Base-by-base conservation (phyloP, 2,888 invertebrate genomes). In the Drosophila paranaensis region DNA sequence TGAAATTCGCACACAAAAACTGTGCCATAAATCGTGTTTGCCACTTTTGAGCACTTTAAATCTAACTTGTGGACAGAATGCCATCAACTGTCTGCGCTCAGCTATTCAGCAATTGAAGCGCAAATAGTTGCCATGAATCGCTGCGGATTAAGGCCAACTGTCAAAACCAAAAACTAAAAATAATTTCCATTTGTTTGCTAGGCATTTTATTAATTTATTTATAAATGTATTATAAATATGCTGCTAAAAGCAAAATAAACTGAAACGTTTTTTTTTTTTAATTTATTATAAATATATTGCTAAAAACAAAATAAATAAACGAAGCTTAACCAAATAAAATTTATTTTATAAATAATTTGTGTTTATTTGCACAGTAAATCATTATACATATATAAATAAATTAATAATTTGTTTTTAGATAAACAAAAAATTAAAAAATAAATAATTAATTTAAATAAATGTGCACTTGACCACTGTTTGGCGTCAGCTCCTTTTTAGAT, bases 31-130 rank as follows among this genome's bases (percentile, higher is more conserved):
- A 60, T 60, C 42, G 40, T 16, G 48, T 16, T 58, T 37, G 35
- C 37, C 48, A 58, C 4, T 33, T 33, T 35, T 45, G 48, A 48
- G 37, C 50, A 46, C 48, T 48, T 45, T 46, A 57, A 57, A 46
- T 20, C 45, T 27, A 37, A 27, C 37, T 57, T 57, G 43, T 27
- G 35, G n/a, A n/a, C 25, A 35, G 10, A 56, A 11, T 25, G 25
- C 14, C n/a, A 51, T 51, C 35, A 53, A 53, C 51, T 53, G 51
- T 30, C 20, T 30, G 16, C 35, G 33, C n/a, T 37, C 8, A 11
- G 25, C 57, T 14, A 27, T 57, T 37, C 11, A 20, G 20, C 35
- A 45, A 57, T 57, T 37, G 33, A n/a, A 35, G 10, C 25, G 25
- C 45, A 45, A 45, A 45, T 25, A 45, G 25, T 27, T 45, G 45